Conservation (phyloP, 1,140 invertebrate species). For the Brachionus sp. region DNA sequence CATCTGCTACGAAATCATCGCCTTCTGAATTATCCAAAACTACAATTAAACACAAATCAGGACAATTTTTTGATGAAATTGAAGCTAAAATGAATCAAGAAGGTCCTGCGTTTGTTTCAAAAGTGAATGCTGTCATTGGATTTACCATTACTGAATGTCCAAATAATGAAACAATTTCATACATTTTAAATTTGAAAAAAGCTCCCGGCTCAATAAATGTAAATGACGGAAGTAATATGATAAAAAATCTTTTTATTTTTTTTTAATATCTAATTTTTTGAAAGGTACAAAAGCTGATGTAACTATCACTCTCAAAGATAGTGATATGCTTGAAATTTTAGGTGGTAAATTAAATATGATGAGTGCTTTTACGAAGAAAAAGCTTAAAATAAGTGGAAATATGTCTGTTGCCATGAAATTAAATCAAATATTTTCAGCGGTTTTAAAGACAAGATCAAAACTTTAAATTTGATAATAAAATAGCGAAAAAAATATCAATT, state of each 20-base stretch:
- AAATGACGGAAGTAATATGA: slow-evolving; percentile 18
- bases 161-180: slow-evolving; percentile 13
- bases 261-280: background rate
- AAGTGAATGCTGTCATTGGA: slow-evolving; percentile 20
- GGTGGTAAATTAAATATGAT: slow-evolving; percentile 85
- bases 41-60: slow-evolving; percentile 7
- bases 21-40: background rate
- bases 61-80: slow-evolving; percentile 22
- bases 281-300: slow-evolving; percentile 72
- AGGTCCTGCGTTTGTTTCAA: background rate
- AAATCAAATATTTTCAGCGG: slow-evolving; percentile 64
- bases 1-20: background rate
- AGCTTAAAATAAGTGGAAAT: slow-evolving; percentile 92
- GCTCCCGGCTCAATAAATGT: slow-evolving; percentile 11
- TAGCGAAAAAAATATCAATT: background rate
- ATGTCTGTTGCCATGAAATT: slow-evolving; percentile 92
- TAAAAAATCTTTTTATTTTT: background rate
- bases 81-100: slow-evolving; percentile 32
- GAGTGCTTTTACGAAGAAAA: slow-evolving; percentile 92
- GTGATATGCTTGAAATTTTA: slow-evolving; percentile 78
- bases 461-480: background rate
- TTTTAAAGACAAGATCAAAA: slow-evolving; percentile 22
- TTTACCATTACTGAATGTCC: background rate
- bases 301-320: slow-evolving; percentile 79
- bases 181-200: slow-evolving; percentile 22